Conservation (phyloP, 2,113 vertebrate genomes). For the Carassius carassius region DNA sequence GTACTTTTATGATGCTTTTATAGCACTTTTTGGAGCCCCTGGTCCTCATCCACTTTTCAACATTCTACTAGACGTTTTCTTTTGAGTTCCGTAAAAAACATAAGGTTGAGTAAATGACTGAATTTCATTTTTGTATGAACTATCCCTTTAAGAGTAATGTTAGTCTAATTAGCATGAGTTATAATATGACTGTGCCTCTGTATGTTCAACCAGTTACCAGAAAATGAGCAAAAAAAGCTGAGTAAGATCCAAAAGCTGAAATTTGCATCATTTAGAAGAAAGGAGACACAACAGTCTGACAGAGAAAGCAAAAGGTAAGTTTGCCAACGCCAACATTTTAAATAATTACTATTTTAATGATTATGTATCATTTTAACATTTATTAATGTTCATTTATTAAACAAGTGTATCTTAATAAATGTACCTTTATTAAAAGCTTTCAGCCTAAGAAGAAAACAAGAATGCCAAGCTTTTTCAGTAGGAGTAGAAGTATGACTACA, state of each 20-base stretch:
- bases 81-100: not conserved
- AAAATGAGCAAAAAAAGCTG: not conserved
- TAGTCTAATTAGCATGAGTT: not conserved
- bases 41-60: not conserved
- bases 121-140: not conserved
- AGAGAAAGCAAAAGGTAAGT: conserved; percentile 23
- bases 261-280: conserved; percentile 41
- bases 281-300: not conserved
- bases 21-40: not conserved
- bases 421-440: conserved; percentile 54
- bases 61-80: not conserved
- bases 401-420: not conserved
- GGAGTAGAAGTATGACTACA: conserved; percentile 59
- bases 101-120: not conserved
- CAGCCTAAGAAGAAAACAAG: conserved; percentile 59
- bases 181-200: not conserved
- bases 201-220: conserved; percentile 5
- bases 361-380: not conserved
- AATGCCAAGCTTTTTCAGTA: conserved; percentile 66
- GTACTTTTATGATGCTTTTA: not conserved
- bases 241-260: conserved; percentile 21
- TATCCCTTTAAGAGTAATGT: not conserved
- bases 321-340: not conserved
- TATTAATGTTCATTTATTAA: not conserved
- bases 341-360: not conserved